Conservation (phyloP, 2,797 vertebrate genomes). For the Argya squamiceps region DNA sequence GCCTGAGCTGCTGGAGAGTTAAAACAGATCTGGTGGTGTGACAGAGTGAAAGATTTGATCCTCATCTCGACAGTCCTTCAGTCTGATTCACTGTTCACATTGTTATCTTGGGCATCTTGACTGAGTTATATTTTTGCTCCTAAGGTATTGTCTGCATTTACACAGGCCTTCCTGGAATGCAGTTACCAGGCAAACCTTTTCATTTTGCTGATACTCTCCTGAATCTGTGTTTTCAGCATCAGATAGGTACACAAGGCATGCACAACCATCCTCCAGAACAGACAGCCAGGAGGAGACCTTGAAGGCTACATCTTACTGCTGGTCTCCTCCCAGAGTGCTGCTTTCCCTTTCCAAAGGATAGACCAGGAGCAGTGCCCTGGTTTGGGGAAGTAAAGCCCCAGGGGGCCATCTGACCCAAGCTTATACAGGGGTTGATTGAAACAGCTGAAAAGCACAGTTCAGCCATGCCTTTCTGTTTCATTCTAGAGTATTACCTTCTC, state of each 20-base stretch:
- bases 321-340: not conserved
- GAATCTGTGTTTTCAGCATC: not conserved
- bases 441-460: not conserved
- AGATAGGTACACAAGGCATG: not conserved
- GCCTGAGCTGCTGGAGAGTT: not conserved
- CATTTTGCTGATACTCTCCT: not conserved
- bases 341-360: not conserved
- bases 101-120: not conserved
- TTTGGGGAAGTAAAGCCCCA: not conserved
- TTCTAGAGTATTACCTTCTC: not conserved
- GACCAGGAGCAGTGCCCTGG: not conserved
- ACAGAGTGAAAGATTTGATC: not conserved
- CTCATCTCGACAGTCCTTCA: not conserved
- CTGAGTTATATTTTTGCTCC: not conserved
- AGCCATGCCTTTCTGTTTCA: not conserved
- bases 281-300: not conserved
- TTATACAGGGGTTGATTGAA: not conserved
- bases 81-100: not conserved
- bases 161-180: not conserved
- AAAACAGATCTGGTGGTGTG: not conserved
- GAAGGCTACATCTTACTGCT: not conserved
- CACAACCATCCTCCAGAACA: not conserved
- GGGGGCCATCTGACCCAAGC: accelerated
- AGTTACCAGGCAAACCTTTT: not conserved
- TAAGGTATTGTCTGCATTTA: not conserved